phyloP scores from a whole-genome alignment of 2,888 invertebrate genomes.

The Drosophila putrida region DNA sequence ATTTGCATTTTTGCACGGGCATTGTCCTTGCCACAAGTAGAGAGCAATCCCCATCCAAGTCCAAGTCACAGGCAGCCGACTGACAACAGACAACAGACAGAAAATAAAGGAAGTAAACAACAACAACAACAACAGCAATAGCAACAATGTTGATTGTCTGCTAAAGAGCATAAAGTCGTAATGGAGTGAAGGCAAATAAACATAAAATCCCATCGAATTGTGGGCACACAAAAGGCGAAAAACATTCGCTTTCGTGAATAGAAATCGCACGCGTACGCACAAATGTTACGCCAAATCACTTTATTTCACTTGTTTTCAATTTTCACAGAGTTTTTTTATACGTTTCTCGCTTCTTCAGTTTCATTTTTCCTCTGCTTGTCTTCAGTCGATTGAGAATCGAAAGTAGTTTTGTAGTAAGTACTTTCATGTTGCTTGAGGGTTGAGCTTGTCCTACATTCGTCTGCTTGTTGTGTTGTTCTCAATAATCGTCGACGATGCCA shows the following conservation, averaged over 20 bases:
- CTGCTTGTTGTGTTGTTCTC: conserved; percentile 30
- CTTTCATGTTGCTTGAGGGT: conserved; percentile 10
- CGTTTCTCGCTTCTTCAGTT: conserved; percentile 9
- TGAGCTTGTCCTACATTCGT: conserved; percentile 13
- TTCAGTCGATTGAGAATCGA: neutral
- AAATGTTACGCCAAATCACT: conserved; percentile 79
- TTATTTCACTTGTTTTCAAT: conserved; percentile 82
- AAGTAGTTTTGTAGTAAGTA: neutral
- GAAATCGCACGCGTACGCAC: conserved; percentile 76
- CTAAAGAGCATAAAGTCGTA: conserved; percentile 81
- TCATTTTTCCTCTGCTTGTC: neutral
- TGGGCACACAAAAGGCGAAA: conserved; percentile 70
- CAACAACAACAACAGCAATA: conserved; percentile 18
- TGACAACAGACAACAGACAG: conserved; percentile 6
- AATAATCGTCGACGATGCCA: conserved; percentile 57
- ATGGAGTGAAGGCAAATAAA: conserved; percentile 79
- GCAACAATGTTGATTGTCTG: conserved; percentile 77
- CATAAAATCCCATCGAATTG: conserved; percentile 79
- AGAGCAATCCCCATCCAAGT: neutral
- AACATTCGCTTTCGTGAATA: conserved; percentile 41
- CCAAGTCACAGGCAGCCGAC: conserved; percentile 1
- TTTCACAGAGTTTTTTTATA: conserved; percentile 50
- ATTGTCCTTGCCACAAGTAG: conserved; percentile 46
- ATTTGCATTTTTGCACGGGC: conserved; percentile 80
- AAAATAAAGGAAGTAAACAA: conserved; percentile 12